phyloP scores from a whole-genome alignment of 2,888 invertebrate species.

The Callinectes sapidus region DNA sequence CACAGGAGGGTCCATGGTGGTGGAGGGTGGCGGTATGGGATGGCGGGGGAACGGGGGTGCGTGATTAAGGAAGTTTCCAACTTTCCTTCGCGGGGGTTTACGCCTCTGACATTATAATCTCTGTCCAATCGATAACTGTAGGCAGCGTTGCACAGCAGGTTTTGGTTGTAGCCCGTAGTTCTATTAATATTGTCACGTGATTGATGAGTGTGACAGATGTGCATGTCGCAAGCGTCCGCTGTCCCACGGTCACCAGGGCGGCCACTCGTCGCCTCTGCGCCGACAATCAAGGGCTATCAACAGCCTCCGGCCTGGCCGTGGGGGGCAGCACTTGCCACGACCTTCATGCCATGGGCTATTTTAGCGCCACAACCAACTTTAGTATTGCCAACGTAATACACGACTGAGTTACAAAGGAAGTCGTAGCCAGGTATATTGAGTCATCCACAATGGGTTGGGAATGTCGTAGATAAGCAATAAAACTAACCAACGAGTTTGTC shows the following conservation, averaged over 20 bases:
- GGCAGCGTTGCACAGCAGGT: not conserved
- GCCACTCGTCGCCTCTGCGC: not conserved
- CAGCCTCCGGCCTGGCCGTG: slow-evolving; percentile 24
- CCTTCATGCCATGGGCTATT: slow-evolving; percentile 4
- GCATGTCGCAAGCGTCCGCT: slow-evolving; percentile 17
- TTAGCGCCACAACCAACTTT: not conserved
- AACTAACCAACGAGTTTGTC: not conserved
- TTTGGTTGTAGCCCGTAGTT: not conserved
- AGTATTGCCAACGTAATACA: not conserved
- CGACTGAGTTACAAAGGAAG: not conserved
- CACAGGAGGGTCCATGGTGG: not conserved
- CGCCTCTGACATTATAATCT: slow-evolving; percentile 13
- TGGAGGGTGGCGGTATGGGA: not conserved
- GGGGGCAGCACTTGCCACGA: slow-evolving; percentile 27
- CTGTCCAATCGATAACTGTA: not conserved
- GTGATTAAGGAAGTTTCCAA: not conserved
- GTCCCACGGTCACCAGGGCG: slow-evolving; percentile 23
- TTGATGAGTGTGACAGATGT: slow-evolving; percentile 3
- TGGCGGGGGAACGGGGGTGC: not conserved
- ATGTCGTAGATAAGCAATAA: slow-evolving; percentile 19
- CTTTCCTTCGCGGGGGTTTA: not conserved
- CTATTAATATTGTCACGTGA: slow-evolving; percentile 2
- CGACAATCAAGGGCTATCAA: slow-evolving; percentile 21
- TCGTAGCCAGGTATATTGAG: not conserved
- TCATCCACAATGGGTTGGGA: not conserved